A percentile compares a stretch with the other conserved stretches of the same genome.
Conservation (phyloP, 1,140 invertebrate species). For the Drosophila repleta region DNA sequence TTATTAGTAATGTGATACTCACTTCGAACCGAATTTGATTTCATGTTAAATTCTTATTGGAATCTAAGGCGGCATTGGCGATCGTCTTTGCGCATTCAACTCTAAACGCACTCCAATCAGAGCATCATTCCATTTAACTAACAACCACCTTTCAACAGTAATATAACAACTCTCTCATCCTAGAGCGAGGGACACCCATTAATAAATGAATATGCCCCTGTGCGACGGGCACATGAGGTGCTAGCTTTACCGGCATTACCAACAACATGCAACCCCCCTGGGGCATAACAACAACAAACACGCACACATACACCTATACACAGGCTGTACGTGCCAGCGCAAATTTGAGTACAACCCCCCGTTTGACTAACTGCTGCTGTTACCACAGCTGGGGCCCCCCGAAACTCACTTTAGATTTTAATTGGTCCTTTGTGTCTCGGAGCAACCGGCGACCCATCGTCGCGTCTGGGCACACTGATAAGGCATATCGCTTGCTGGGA, state of each 20-base stretch:
- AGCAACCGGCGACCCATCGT: constrained; percentile 10
- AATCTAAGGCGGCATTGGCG: background rate
- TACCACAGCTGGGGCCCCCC: constrained; percentile 28
- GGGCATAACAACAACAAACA: constrained; percentile 16
- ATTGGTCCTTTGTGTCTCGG: constrained; percentile 80
- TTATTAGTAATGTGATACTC: no score
- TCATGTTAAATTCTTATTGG: background rate
- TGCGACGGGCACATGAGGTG: constrained; percentile 43
- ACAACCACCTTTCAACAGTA: constrained; percentile 64
- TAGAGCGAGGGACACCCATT: constrained; percentile 45
- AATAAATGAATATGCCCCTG: constrained; percentile 73
- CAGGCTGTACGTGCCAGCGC: constrained; percentile 34
- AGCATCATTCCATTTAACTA: constrained; percentile 36
- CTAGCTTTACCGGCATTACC: constrained; percentile 32
- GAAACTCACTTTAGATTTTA: constrained; percentile 74
- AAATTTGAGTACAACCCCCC: constrained; percentile 25
- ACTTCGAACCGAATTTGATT: no score
- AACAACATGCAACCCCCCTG: constrained; percentile 46
- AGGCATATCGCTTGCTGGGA: constrained; percentile 36
- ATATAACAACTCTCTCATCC: constrained; percentile 49
- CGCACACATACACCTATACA: background rate
- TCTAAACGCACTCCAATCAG: constrained; percentile 8
- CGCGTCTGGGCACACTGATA: constrained; percentile 33
- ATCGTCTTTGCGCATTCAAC: background rate
- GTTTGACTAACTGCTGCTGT: constrained; percentile 13